Percentiles rank a stretch among this genome's conserved stretches.
These are phyloP conservation scores for Cryptophagus acutangulus DNA, from an alignment of 2,888 invertebrate genomes.

Conservation along the genomic window DNA sequence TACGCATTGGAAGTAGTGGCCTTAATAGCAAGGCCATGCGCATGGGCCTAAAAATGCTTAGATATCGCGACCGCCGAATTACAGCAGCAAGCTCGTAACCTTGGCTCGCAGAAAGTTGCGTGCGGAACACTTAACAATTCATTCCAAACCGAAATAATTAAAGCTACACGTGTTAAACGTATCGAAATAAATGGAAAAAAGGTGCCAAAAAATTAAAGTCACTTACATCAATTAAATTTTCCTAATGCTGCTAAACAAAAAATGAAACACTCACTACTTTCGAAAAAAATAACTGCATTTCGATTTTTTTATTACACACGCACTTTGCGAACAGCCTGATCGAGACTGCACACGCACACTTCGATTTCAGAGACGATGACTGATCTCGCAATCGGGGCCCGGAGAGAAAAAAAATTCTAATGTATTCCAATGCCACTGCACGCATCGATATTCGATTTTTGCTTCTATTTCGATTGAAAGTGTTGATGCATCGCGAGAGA, in stretches of 20 bases:
- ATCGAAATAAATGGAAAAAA: too few relatives aligned
- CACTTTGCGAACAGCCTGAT: slow-evolving; percentile 24
- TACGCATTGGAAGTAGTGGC: slow-evolving; percentile 32
- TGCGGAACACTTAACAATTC: slow-evolving; percentile 13
- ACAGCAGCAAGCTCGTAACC: slow-evolving; percentile 7
- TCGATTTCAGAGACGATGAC: too few relatives aligned
- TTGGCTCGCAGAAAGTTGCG: slow-evolving; percentile 10
- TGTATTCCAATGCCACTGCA: slow-evolving; percentile 26
- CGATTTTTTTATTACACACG: too few relatives aligned
- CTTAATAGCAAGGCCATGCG: slow-evolving; percentile 35
- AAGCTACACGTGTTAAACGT: slow-evolving; percentile 8
- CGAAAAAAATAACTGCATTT: too few relatives aligned
- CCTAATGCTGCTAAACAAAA: too few relatives aligned
- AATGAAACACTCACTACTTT: too few relatives aligned
- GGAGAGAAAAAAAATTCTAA: slow-evolving; percentile 9
- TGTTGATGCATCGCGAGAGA: background rate
- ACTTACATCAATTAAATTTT: too few relatives aligned
- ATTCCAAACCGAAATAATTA: slow-evolving; percentile 15
- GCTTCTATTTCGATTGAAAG: slow-evolving; percentile 8
- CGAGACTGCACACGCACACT: slow-evolving; percentile 22
- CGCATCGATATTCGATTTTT: slow-evolving; percentile 25
- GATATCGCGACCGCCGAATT: background rate
- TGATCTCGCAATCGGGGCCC: slow-evolving; percentile 7
- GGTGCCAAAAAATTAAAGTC: too few relatives aligned
- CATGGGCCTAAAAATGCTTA: slow-evolving; percentile 10